Evolutionary conservation across 2,888 invertebrate species (phyloP).

Genomic region (Epistrophe eligans): DNA sequence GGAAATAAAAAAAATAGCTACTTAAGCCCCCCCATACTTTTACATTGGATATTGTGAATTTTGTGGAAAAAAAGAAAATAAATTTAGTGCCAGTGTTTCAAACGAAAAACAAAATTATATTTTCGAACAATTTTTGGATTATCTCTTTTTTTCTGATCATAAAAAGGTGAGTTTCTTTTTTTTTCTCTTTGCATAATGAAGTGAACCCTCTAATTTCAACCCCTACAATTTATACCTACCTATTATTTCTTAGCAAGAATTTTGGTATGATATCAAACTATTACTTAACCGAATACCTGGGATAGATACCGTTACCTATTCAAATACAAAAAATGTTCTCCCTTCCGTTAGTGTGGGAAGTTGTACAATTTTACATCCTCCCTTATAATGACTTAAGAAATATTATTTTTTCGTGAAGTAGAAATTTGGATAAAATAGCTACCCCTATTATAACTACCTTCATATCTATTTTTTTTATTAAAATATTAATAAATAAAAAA

Average conservation of each 20-base stretch:
- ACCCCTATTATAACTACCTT: not conserved
- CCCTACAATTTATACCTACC: not conserved
- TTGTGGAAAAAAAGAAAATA: not conserved
- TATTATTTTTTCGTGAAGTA: not conserved
- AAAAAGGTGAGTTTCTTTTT: slow-evolving; percentile 36
- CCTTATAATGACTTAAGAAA: not conserved
- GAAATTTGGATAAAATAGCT: not conserved
- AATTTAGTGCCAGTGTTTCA: not conserved
- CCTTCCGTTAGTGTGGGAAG: slow-evolving; percentile 16
- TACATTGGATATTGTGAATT: slow-evolving; percentile 1
- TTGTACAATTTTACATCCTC: not conserved
- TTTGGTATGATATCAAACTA: not conserved
- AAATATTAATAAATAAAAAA: slow-evolving; percentile 14
- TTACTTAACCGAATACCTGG: not conserved
- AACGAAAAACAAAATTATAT: not conserved
- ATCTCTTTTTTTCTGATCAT: not conserved
- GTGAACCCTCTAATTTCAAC: slow-evolving; percentile 1
- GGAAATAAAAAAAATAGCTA: not conserved
- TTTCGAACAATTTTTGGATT: slow-evolving; percentile 33
- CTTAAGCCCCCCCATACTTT: not conserved
- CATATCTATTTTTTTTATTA: not conserved
- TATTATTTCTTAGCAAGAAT: not conserved
- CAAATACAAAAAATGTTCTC: not conserved
- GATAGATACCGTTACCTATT: slow-evolving; percentile 6
- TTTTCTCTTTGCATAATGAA: slow-evolving; percentile 8